These are phyloP conservation scores for Hesperophylax magnus DNA, from an alignment of 1,140 invertebrate species.

Conservation along the genomic window DNA sequence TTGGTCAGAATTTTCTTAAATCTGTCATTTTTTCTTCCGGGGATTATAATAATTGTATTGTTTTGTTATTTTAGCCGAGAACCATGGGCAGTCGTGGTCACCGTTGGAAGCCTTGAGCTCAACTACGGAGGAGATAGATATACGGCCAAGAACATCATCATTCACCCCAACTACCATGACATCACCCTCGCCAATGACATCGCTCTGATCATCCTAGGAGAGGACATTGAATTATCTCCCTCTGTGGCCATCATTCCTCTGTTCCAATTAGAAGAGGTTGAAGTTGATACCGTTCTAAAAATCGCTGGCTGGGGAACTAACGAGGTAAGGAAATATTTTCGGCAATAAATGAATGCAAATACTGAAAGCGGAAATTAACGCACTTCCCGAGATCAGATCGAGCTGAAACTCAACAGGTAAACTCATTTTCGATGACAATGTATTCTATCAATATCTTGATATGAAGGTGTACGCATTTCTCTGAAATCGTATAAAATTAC, in stretches of 20 bases:
- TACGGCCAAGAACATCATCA: background rate
- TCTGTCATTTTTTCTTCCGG: too few relatives aligned
- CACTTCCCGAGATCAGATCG: too few relatives aligned
- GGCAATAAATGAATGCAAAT: too few relatives aligned
- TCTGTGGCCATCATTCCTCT: background rate
- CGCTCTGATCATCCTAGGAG: background rate
- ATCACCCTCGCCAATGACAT: constrained; percentile 2
- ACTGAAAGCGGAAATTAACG: too few relatives aligned
- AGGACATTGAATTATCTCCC: background rate
- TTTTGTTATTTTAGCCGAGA: constrained; percentile 26
- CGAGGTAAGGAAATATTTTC: constrained; percentile 23
- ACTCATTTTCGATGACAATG: too few relatives aligned
- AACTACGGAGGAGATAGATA: constrained; percentile 3
- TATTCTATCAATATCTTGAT: too few relatives aligned
- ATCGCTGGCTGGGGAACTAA: constrained; percentile 43
- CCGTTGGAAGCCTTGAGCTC: background rate
- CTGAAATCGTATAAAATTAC: too few relatives aligned
- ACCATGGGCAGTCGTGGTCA: background rate
- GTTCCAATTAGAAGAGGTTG: background rate
- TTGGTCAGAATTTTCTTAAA: too few relatives aligned
- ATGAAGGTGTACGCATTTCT: too few relatives aligned
- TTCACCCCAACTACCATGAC: constrained; percentile 9
- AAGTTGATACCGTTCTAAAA: background rate
- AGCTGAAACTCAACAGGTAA: too few relatives aligned
- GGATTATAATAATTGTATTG: background rate